A percentile compares a stretch with the other conserved stretches of the same genome.
These are phyloP conservation scores for Gasterosteus aculeatus DNA, from an alignment of 2,113 vertebrate genomes.

Conservation along the genomic window DNA sequence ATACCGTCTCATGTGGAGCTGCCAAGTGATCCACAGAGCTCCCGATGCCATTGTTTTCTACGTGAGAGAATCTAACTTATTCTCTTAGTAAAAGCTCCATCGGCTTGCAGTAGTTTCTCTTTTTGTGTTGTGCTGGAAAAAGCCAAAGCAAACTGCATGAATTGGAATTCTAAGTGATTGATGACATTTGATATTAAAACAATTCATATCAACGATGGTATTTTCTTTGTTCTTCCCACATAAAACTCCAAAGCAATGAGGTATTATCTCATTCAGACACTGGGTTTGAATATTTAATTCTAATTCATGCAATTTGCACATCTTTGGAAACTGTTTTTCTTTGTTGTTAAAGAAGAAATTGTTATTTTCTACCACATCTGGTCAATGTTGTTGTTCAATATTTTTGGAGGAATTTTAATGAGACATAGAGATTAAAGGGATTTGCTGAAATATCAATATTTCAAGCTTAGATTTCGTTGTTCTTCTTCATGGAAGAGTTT, in stretches of 20 bases:
- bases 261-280: neutral
- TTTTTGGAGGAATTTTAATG: too few species aligned
- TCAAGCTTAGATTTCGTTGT: neutral
- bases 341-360: too few species aligned
- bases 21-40: neutral
- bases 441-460: neutral
- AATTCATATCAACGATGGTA: neutral
- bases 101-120: neutral
- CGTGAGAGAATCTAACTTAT: neutral
- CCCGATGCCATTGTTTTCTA: slow-evolving; percentile 2
- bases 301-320: too few species aligned
- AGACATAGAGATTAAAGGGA: too few species aligned
- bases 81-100: neutral
- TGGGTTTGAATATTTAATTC: neutral
- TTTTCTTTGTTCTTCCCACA: neutral
- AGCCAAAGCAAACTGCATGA: neutral
- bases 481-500: neutral
- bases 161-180: neutral
- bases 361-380: too few species aligned
- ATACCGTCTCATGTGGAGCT: neutral
- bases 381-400: too few species aligned
- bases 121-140: neutral
- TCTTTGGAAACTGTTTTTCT: neutral
- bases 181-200: neutral
- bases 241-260: neutral